phyloP scores from a whole-genome alignment of 1,140 invertebrate genomes.

The Papilio polytes region DNA sequence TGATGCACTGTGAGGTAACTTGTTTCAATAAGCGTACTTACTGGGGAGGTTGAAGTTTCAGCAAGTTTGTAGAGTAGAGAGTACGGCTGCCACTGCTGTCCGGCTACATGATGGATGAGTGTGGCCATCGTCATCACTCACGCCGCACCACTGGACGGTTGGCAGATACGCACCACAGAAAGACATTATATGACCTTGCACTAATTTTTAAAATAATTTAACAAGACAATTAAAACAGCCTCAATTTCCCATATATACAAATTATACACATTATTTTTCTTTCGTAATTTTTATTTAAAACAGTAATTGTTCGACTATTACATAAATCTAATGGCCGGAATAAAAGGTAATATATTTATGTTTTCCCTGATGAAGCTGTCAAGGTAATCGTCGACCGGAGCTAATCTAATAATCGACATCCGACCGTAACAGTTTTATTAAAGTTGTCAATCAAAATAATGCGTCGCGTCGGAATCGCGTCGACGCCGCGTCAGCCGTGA shows the following conservation, averaged over 20 bases:
- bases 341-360: not conserved
- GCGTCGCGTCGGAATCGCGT: slow-evolving; percentile 59
- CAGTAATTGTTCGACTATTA: not conserved
- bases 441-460: slow-evolving; percentile 71
- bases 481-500: slow-evolving; percentile 65
- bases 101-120: not conserved
- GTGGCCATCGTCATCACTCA: not conserved
- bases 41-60: not conserved
- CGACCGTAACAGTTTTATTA: slow-evolving; percentile 58
- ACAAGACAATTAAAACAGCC: too few species aligned
- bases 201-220: not conserved
- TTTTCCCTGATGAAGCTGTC: slow-evolving; percentile 17
- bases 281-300: not conserved
- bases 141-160: not conserved
- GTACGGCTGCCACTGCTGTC: not conserved
- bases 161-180: not conserved
- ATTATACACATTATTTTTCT: too few species aligned
- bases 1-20: not conserved
- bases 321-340: not conserved
- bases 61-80: not conserved
- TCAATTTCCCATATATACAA: too few species aligned
- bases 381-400: slow-evolving; percentile 16
- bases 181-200: not conserved
- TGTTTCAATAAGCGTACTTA: not conserved
- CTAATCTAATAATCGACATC: slow-evolving; percentile 39